These are phyloP conservation scores for Allolobophora icterica DNA, from an alignment of 2,888 invertebrate species.

Conservation along the genomic window DNA sequence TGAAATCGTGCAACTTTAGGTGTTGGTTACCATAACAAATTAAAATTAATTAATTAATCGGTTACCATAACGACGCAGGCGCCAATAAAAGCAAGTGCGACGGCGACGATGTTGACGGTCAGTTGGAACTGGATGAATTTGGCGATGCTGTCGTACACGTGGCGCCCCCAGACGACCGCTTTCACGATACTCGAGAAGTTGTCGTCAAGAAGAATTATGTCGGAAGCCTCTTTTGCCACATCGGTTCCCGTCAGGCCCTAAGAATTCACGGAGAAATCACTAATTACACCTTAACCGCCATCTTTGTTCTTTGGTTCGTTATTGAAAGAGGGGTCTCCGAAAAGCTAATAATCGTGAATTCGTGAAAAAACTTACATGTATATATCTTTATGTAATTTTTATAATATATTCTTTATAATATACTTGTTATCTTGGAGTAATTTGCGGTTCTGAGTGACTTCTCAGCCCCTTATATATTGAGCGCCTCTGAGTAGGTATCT, in stretches of 20 bases:
- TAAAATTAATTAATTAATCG: not conserved
- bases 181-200: slow-evolving; percentile 37
- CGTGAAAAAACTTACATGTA: too few species aligned
- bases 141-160: slow-evolving; percentile 38
- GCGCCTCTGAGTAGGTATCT: too few species aligned
- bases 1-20: not conserved
- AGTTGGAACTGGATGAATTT: slow-evolving; percentile 39
- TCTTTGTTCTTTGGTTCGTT: too few species aligned
- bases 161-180: slow-evolving; percentile 38
- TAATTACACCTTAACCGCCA: not conserved
- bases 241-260: slow-evolving; percentile 39
- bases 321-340: too few species aligned
- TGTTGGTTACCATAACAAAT: not conserved
- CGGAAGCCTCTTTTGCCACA: slow-evolving; percentile 36
- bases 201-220: slow-evolving; percentile 37
- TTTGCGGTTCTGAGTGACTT: too few species aligned
- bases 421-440: too few species aligned
- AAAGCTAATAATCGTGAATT: too few species aligned
- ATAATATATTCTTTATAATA: too few species aligned
- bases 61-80: slow-evolving; percentile 34
- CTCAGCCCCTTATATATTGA: too few species aligned
- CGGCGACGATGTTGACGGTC: slow-evolving; percentile 39
- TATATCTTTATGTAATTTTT: too few species aligned
- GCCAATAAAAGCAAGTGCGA: slow-evolving; percentile 31
- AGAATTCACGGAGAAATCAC: not conserved